Evolutionary conservation across 1,140 invertebrate species (phyloP).

Genomic region (Formica exsecta): DNA sequence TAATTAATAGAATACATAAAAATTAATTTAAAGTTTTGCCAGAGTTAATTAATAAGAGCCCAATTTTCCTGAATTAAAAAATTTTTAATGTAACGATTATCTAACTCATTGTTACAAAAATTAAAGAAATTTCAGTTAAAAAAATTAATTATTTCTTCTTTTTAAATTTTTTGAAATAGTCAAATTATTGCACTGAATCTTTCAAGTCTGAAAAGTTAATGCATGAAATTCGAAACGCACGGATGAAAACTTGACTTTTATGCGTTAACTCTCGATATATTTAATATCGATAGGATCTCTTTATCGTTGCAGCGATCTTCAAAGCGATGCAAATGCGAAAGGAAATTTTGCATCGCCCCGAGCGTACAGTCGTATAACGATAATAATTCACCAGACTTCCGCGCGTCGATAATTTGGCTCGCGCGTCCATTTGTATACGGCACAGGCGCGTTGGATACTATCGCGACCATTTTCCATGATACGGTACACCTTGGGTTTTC

Average conservation of each 20-base stretch:
- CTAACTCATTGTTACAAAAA: not conserved
- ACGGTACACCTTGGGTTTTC: not conserved
- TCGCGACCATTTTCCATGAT: conserved; percentile 18
- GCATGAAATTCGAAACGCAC: not conserved
- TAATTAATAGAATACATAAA: not conserved
- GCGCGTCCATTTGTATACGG: not conserved
- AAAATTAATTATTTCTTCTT: not conserved
- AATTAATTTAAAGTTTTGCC: not conserved
- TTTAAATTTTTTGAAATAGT: not conserved
- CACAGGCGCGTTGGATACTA: conserved; percentile 38
- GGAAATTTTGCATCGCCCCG: conserved; percentile 5
- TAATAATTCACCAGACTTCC: conserved; percentile 30
- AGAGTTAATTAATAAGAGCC: not conserved
- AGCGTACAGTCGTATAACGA: not conserved
- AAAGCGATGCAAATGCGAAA: conserved; percentile 7
- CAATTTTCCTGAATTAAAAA: not conserved
- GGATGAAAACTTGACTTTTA: not conserved
- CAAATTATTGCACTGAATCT: not conserved
- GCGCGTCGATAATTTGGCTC: conserved; percentile 26
- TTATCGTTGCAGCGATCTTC: conserved; percentile 3
- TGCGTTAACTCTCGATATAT: not conserved
- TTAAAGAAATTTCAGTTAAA: not conserved
- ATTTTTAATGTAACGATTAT: not conserved
- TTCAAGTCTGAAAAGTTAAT: not conserved
- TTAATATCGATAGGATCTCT: not conserved